phyloP scores from a whole-genome alignment of 2,797 vertebrate species.

The Manis crassicaudata region DNA sequence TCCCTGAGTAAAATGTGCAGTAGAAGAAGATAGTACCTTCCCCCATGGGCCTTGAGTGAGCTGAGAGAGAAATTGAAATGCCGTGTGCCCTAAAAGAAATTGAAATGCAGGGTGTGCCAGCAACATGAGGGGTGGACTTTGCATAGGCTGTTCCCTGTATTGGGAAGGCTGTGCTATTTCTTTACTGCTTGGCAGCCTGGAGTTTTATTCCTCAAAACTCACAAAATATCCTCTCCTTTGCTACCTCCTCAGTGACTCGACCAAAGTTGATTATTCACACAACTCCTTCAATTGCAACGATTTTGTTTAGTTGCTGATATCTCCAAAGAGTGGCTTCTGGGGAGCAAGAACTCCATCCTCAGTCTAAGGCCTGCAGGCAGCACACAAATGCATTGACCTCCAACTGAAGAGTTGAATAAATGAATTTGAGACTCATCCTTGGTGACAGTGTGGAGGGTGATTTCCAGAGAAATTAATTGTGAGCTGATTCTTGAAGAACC shows the following conservation, averaged over 20 bases:
- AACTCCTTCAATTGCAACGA: accelerated
- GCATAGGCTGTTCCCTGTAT: background rate
- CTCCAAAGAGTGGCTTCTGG: background rate
- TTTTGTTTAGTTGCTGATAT: background rate
- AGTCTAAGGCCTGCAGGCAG: too few relatives aligned
- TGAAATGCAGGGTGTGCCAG: accelerated
- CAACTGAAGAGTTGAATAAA: background rate
- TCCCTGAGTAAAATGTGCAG: background rate
- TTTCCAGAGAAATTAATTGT: background rate
- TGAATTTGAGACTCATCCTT: background rate
- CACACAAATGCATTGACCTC: accelerated
- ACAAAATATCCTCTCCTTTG: background rate
- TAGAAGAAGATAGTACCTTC: background rate
- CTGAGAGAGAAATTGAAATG: too few relatives aligned
- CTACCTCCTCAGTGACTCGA: background rate
- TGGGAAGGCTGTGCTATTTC: background rate
- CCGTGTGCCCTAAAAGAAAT: background rate
- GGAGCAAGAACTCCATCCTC: background rate
- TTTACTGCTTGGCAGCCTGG: background rate
- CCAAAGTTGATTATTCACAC: background rate
- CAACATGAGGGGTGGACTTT: accelerated
- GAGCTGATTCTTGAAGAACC: background rate
- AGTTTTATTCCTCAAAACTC: background rate
- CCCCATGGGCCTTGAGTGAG: too few relatives aligned
- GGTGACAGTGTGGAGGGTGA: background rate